Percentiles rank a stretch among this genome's conserved stretches.
These are phyloP conservation scores for Oopsacas minuta DNA, from an alignment of 37 sponge, comb jelly and placozoan genomes.

Conservation along the genomic window DNA sequence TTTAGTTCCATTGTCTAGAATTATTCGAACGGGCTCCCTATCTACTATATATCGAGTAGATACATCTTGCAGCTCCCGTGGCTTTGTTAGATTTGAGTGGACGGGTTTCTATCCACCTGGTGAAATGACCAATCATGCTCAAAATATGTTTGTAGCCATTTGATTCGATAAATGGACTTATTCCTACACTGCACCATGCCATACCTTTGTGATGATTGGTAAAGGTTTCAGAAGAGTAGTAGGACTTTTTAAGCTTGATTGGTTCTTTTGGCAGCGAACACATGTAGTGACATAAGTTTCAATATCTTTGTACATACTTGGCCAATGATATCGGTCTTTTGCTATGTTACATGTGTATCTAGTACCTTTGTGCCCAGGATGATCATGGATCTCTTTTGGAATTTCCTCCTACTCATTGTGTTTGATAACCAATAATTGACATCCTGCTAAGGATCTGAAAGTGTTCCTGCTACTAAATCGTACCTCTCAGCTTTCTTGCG, in stretches of 20 bases:
- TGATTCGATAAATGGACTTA: neutral
- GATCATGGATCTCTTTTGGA: neutral
- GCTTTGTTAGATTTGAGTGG: neutral
- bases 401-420: neutral
- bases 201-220: neutral
- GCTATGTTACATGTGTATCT: neutral
- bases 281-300: neutral
- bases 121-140: neutral
- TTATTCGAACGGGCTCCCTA: constrained; percentile 2
- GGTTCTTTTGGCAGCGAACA: neutral
- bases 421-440: neutral
- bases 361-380: neutral
- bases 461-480: neutral
- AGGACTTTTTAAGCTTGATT: neutral
- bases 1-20: neutral
- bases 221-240: neutral
- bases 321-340: constrained; percentile 7
- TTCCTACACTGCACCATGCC: neutral
- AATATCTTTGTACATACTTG: neutral
- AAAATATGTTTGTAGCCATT: neutral
- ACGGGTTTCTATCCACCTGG: constrained; percentile 1
- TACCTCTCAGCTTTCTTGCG: neutral
- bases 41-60: neutral
- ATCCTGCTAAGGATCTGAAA: neutral
- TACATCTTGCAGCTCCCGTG: neutral